Conservation (phyloP, 2,797 vertebrate species). For the Intellagama lesueurii region DNA sequence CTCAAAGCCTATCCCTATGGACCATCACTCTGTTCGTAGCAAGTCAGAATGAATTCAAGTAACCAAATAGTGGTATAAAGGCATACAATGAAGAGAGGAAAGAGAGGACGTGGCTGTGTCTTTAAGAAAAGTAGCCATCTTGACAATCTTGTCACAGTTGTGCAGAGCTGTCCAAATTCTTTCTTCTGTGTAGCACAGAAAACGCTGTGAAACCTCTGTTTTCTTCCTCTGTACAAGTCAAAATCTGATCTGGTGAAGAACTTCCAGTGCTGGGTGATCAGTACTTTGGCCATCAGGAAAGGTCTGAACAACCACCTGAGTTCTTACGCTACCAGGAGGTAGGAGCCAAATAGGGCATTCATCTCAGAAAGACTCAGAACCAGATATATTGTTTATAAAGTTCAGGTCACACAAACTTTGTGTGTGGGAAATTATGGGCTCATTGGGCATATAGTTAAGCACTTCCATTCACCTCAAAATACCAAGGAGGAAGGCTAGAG, state of each 20-base stretch:
- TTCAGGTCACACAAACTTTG: neutral
- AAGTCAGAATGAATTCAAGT: neutral
- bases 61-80: neutral
- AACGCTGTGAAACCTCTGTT: neutral
- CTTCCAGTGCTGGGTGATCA: neutral
- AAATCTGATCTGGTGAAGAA: neutral
- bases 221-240: neutral
- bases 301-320: neutral
- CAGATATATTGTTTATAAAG: neutral
- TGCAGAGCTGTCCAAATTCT: neutral
- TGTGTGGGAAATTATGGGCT: neutral
- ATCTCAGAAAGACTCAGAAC: neutral
- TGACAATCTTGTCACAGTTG: neutral
- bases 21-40: neutral
- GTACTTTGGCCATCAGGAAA: neutral
- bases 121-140: neutral
- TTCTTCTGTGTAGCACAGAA: neutral
- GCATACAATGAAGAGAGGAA: neutral
- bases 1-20: neutral
- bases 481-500: neutral
- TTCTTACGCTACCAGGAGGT: neutral
- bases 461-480: constrained; percentile 1
- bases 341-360: neutral
- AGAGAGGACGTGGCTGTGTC: neutral
- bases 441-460: neutral